Evolutionary conservation across 2,888 invertebrate genomes (phyloP), one percentile per base, ranked within the genome.

Genomic region (Calephelis perditalis): DNA sequence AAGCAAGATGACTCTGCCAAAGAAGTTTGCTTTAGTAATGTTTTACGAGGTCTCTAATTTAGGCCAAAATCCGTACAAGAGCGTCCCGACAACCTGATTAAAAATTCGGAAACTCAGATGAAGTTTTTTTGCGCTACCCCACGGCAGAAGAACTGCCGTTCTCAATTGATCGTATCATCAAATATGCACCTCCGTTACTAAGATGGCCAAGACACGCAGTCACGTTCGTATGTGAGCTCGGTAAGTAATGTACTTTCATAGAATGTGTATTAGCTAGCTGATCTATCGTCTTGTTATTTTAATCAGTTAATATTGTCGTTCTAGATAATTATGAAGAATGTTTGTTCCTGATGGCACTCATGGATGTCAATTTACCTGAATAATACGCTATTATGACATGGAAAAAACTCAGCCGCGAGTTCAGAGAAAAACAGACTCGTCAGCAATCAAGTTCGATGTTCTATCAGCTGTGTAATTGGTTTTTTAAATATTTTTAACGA

Each of bases 371-470:
- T 49, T 0, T 49, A 49, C 15, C 49, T 6, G 15, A 49, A 49
- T 7, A 49, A 49, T 15, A 49, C 49, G 49, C 49, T 7, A 49
- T 49, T 7, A 49, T 15, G 15, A 49, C 15, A n/a, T 49, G 49
- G 49, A 49, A 49, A 49, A 49, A 49, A 11, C 49, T 49, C 49
- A 49, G 49, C 49, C 15, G 49, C n/a, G 49, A 15, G 3, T 49
- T 49, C 3, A 15, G 3, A 49, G 15, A 49, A 49, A 49, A 12
- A 49, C 15, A 49, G 49, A 49, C 4, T 49, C 9, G 15, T 49
- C 49, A n/a, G 6, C 49, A 49, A 49, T 4, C 12, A 49, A 49
- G 6, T 49, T 49, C 49, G 2, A 7, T 49, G 49, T 49, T 49
- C 3, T 49, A n/a, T 49, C 49, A 49, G 49, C 9, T 15, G 49